Base-by-base conservation (phyloP, 2,797 vertebrate genomes). In the Bovichtus diacanthus region DNA sequence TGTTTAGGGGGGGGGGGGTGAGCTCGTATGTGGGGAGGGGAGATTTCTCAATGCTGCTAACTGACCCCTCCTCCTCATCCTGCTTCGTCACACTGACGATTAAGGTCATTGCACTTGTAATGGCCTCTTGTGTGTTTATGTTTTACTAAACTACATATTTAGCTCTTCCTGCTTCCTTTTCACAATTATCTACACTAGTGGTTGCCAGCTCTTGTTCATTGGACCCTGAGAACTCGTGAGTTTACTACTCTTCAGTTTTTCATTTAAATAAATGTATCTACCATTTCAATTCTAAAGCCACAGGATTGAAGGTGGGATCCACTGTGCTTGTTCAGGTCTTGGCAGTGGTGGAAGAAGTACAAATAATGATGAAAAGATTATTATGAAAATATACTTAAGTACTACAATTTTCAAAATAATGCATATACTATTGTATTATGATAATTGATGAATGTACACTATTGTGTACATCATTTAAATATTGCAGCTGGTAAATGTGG, bases 31-130 rank as follows among this genome's bases (percentile, higher is more conserved):
- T 55, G 59, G 50, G 54, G 23, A 43, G 36, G 58, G 41, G 47
- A 51, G 44, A 1, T 67, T 70, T 80, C 65, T 81, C 65, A 63
- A n/a, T 21, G 44, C 68, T 56, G 60, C n/a, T 25, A 0, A 38
- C 41, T 38, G 62, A 71, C 78, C 70, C 82, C 71, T 68, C 78
- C 70, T 69, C 62, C 46, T 75, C 68, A 5, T 76, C 66, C 51
- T 77, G 56, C 74, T 66, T 39, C 66, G 63, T 70, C 27, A 50
- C 68, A 39, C 43, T 88, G 67, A 87, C 13, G 46, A 86, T 84
- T 84, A 67, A 90, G 85, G 66, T 87, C 86, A 82, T 41, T 82
- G 59, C 53, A 75, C 83, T 74, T 29, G 9, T 39, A 38, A 61
- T 41, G 34, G 64, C 54, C 34, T 38, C 25, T 50, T n/a, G 63